Base-by-base conservation (phyloP, 2,797 vertebrate genomes). In the Cichlasoma orientale region DNA sequence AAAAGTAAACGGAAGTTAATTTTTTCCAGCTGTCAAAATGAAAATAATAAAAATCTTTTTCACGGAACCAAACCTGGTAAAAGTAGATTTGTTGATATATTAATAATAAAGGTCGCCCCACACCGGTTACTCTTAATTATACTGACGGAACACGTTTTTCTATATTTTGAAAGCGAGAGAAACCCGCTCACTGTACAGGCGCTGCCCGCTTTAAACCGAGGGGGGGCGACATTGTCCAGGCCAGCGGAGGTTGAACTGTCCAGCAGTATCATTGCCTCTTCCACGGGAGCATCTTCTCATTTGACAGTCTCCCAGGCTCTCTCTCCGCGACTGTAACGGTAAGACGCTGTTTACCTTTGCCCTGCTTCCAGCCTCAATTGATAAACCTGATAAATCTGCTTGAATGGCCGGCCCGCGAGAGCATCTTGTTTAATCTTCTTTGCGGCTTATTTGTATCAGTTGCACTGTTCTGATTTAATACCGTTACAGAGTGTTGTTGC, bases 221-320 rank as follows among this genome's bases (percentile, higher is more conserved):
- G 92, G 91, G 90, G 83, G 91, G 91, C 81, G 14, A 59, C 82
- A 89, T 80, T 83, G 70, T 25, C 79, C 75, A 31, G 11, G 3
- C 1, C 71, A 86, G 63, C 3, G 13, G 14, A 47, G 18, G 11
- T 3, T 2, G 53, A 72, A n/a, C 53, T 9, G 75, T 85, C 85
- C 86, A 90, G 83, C 82, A 86, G 80, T 86, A 86, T 83, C 92
- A 69, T 70, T 85, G 82, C 76, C 63, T 52, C 90, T 83, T 88
- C 77, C 84, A 74, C 85, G 50, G 82, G 88, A 94, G 88, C 92
- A 88, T 93, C 91, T 90, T 80, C 74, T 77, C 89, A 70, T 92
- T 89, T 86, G 89, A 82, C 92, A 86, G 86, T 72, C 82, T 84
- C 61, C 88, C 86, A 84, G 80, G 69, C 81, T 78, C 9, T 38